phyloP scores from a whole-genome alignment of 2,888 invertebrate genomes.

The Odontomyia ornata region DNA sequence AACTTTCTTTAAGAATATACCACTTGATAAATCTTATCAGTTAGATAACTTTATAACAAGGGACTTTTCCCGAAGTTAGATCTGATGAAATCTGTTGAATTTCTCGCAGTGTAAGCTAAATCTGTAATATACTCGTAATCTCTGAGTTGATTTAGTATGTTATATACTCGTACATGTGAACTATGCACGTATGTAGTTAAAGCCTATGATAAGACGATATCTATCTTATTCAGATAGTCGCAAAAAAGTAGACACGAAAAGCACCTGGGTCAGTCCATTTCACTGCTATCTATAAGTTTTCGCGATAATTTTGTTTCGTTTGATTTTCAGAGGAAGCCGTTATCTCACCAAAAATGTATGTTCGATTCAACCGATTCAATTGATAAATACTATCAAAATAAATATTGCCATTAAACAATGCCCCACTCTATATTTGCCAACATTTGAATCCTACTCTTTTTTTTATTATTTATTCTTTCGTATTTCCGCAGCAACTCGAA shows the following conservation, averaged over 20 bases:
- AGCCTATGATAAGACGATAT: slow-evolving; percentile 16
- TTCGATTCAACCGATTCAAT: slow-evolving; percentile 33
- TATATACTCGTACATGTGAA: neutral
- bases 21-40: too few relatives aligned
- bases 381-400: slow-evolving; percentile 34
- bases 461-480: neutral
- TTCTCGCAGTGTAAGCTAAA: neutral
- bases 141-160: neutral
- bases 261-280: neutral
- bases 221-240: neutral
- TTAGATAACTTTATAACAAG: too few relatives aligned
- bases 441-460: neutral
- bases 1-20: too few relatives aligned
- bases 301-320: slow-evolving; percentile 16
- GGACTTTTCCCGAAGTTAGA: too few relatives aligned
- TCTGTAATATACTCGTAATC: neutral
- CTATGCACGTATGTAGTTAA: too few relatives aligned
- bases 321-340: slow-evolving; percentile 15
- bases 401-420: slow-evolving; percentile 5
- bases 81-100: too few relatives aligned
- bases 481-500: neutral
- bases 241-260: neutral
- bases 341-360: slow-evolving; percentile 17
- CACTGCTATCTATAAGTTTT: neutral
- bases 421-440: neutral